Evolutionary conservation across 2,888 invertebrate genomes (phyloP), one percentile per base, ranked within the genome.

Genomic region (Cheilosia vernalis): DNA sequence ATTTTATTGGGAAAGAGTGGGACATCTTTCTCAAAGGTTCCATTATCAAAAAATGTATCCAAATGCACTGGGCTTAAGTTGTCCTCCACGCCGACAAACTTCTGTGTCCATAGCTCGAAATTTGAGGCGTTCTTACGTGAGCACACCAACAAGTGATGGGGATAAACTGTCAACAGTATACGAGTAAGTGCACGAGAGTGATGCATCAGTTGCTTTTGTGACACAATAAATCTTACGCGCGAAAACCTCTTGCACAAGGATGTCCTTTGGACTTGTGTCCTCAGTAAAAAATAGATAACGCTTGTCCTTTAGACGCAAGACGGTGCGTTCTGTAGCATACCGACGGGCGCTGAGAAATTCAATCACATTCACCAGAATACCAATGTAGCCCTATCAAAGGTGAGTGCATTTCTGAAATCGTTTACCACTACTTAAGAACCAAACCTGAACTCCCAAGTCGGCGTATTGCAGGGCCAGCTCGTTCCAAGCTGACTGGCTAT

Each of bases 61-160:
- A 92, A 88, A 77, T 89, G 88, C 76, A 90, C 78, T 80, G 90
- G 90, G 88, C 90, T 89, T 88, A 89, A 89, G 90, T 91, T 91
- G 87, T 90, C 89, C 82, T 87, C 84, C 84, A 87, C 87, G 74
- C 91, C 91, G 88, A 89, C 89, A 89, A 89, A 91, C 89, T 91
- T 91, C 88, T 91, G 91, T 89, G 92, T 91, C 91, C 91, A 91
- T 88, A 91, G 89, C 87, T 91, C 89, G 77, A 90, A 90, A 89
- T 89, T 89, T 88, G 84, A 76, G 42, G 24, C 70, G 47, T 66
- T 85, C 61, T 58, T 70, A 53, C 91, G 90, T 42, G 42, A 42
- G 85, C 88, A 87, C 76, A 91, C 89, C 89, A 91, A 89, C 84
- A 91, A 88, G 89, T 91, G 91, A 88, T 90, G 90, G 82, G 91